A percentile compares a stretch with the other conserved stretches of the same genome.
phyloP scores from a whole-genome alignment of 2,113 vertebrate species.

The Malurus cyaneus region DNA sequence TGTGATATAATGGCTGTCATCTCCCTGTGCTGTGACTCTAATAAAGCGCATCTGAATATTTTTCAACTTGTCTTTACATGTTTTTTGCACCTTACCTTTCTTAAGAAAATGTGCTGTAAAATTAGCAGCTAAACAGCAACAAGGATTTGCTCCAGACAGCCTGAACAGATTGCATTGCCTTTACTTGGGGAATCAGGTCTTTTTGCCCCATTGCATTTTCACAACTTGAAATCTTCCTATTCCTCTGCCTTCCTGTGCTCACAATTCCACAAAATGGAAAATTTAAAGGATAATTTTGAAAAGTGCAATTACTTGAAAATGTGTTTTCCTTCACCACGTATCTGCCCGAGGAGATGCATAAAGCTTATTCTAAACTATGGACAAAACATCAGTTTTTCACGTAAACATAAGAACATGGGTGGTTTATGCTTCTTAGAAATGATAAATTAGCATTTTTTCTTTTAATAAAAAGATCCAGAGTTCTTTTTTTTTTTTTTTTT shows the following conservation, averaged over 20 bases:
- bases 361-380: neutral
- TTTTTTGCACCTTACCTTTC: neutral
- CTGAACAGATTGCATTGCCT: neutral
- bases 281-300: neutral
- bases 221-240: neutral
- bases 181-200: neutral
- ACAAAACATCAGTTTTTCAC: neutral
- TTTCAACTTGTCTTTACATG: neutral
- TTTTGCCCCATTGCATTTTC: neutral
- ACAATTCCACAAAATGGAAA: neutral
- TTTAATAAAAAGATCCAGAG: neutral
- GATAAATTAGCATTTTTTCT: neutral
- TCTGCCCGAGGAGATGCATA: neutral
- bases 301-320: neutral
- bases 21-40: neutral
- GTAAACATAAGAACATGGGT: neutral
- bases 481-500: neutral
- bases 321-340: neutral
- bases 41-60: neutral
- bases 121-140: neutral
- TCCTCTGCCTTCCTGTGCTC: neutral
- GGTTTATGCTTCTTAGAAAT: neutral
- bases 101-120: neutral
- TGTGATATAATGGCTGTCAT: accelerated
- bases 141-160: neutral